Conservation (phyloP, 2,113 vertebrate species). For the Eonycteris spelaea region DNA sequence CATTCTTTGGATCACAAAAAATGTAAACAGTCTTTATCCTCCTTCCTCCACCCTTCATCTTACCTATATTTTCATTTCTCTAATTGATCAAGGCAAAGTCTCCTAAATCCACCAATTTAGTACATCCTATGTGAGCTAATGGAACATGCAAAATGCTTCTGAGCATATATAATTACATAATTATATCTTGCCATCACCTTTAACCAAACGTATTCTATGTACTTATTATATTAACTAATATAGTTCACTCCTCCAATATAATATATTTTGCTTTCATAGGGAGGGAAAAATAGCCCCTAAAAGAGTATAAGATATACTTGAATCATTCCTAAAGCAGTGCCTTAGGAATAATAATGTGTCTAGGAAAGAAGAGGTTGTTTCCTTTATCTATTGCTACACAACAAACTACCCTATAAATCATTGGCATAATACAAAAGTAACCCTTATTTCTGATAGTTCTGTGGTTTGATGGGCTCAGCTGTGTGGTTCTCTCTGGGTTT, state of each 20-base stretch:
- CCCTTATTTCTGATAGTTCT: neutral
- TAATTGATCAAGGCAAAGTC: neutral
- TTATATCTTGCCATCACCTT: neutral
- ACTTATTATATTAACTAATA: conserved; percentile 5
- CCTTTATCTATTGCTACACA: neutral
- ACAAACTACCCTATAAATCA: neutral
- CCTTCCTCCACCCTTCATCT: neutral
- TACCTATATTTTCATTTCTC: neutral
- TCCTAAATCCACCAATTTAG: neutral
- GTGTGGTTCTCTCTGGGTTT: neutral
- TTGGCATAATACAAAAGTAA: neutral
- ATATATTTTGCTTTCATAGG: neutral
- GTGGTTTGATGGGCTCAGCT: neutral
- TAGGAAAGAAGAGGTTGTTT: neutral
- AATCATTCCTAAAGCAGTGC: neutral
- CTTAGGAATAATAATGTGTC: neutral
- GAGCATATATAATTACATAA: neutral
- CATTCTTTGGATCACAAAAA: neutral
- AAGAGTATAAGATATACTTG: neutral
- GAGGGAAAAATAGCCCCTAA: neutral
- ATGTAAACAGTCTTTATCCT: neutral
- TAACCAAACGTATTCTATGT: neutral
- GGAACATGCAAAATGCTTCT: neutral
- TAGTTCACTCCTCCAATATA: neutral
- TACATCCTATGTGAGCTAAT: neutral